These are phyloP conservation scores for Epizoanthus ramosus DNA, from an alignment of 92 coral and sea anemone species.

Conservation along the genomic window DNA sequence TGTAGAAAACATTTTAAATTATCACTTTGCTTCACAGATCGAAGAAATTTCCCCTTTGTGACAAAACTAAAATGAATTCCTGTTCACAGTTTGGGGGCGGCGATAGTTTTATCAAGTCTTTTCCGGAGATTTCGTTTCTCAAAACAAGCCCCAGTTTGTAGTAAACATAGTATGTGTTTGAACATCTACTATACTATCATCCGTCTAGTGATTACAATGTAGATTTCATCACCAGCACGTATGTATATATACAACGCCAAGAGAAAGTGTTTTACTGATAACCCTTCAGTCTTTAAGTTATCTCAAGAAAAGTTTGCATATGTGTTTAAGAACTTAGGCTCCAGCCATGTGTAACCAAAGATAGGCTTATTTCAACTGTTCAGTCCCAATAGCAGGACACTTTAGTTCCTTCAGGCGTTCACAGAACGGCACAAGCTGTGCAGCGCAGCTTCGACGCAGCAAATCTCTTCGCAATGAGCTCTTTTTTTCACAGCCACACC, in stretches of 20 bases:
- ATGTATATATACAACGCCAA: constrained; percentile 87
- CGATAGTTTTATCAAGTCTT: constrained; percentile 42
- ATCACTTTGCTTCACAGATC: constrained; percentile 68
- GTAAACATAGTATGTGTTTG: constrained; percentile 82
- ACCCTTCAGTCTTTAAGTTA: constrained; percentile 84
- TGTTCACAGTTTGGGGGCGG: constrained; percentile 67
- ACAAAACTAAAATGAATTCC: constrained; percentile 53
- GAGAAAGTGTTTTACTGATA: constrained; percentile 80
- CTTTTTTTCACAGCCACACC: constrained; percentile 45
- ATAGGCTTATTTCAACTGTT: constrained; percentile 61
- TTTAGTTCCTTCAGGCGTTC: constrained; percentile 13
- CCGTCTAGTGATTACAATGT: constrained; percentile 80
- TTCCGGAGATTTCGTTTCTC: constrained; percentile 66
- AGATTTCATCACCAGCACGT: constrained; percentile 86
- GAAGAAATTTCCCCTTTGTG: constrained; percentile 47
- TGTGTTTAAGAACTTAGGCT: constrained; percentile 79
- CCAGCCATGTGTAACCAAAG: constrained; percentile 70
- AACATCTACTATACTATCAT: constrained; percentile 73
- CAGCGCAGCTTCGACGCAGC: background rate
- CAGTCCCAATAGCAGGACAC: constrained; percentile 40
- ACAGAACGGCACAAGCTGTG: constrained; percentile 13
- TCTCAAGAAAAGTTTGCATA: constrained; percentile 80
- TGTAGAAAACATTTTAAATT: constrained; percentile 85
- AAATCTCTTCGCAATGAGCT: constrained; percentile 39
- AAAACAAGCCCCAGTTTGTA: constrained; percentile 65